phyloP scores from a whole-genome alignment of 2,888 invertebrate species.

The Spilarctia lutea region DNA sequence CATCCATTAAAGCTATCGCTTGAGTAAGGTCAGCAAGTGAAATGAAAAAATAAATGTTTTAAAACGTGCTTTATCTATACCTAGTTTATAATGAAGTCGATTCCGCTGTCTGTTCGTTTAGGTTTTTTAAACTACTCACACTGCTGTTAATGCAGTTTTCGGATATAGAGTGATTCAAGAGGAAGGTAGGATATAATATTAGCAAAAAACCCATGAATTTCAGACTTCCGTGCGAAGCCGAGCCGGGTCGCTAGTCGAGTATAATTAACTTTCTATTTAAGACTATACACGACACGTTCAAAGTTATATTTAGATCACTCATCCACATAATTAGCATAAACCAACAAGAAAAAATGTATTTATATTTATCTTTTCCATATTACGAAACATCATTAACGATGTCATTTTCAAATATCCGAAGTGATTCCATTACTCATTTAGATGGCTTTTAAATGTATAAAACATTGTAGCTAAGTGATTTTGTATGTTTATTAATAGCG shows the following conservation, averaged over 20 bases:
- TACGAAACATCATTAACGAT: background rate
- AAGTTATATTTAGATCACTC: background rate
- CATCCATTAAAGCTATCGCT: slow-evolving; percentile 17
- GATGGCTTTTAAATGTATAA: background rate
- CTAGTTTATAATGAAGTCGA: too few species aligned
- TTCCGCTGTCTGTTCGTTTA: too few species aligned
- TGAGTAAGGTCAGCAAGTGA: slow-evolving; percentile 18
- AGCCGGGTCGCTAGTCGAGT: background rate
- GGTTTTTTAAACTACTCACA: too few species aligned
- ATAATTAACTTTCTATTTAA: background rate
- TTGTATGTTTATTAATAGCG: background rate
- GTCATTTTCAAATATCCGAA: background rate
- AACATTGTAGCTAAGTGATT: background rate
- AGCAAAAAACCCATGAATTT: too few species aligned
- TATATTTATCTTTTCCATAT: background rate
- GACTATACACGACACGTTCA: background rate
- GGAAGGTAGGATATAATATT: too few species aligned
- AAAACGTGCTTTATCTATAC: background rate
- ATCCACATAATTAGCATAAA: slow-evolving; percentile 4
- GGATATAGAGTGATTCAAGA: too few species aligned
- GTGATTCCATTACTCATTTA: background rate
- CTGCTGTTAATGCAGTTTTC: too few species aligned
- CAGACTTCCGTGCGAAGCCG: too few species aligned
- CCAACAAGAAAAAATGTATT: background rate
- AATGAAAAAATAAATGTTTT: background rate